Base-by-base conservation (phyloP, 2,797 vertebrate species). In the Pseudochaenichthys georgianus region DNA sequence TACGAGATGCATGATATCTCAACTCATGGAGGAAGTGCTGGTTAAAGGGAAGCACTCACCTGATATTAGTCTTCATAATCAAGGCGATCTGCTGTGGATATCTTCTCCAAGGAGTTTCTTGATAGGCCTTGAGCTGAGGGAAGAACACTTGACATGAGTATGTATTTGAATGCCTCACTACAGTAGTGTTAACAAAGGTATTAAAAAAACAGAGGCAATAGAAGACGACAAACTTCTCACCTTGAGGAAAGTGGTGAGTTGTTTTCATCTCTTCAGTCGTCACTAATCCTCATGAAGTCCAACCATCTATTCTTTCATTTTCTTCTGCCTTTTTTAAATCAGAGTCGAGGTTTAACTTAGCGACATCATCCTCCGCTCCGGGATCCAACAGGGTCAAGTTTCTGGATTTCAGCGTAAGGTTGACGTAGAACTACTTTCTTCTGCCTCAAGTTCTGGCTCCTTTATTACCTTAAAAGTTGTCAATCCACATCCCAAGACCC, bases 91-190 rank as follows among this genome's bases (percentile, higher is more conserved):
- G 28, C 28, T 28, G 28, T 28, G 28, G 28, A 48, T 7, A 38
- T 75, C 34, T n/a, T 31, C 12, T 0, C 47, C 34, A 38, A 38
- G 34, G 34, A 9, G 34, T 9, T 38, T 6, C 8, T 38, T 38
- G 34, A 38, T 38, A 38, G 6, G 34, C 34, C 6, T 38, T 9
- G 34, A 5, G 3, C 42, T 50, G 45, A 46, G 13, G 43, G 19
- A 8, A 15, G 13, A 42, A 31, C 50, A 19, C 3, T 51, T 31
- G 34, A 43, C 19, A 43, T 1, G 9, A 11, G 57, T 21, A 41
- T 48, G 46, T 19, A 58, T 65, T 65, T 42, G 34, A 73, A 34
- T 45, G 50, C 62, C 43, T 55, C 52, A 28, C 23, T 28, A 28
- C 23, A 28, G 23, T 28, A 28, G 23, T 28, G 23, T 28, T 28